Evolutionary conservation across 2,113 vertebrate species (phyloP), one percentile per base, ranked within the genome.

Genomic region (Jacana jacana): DNA sequence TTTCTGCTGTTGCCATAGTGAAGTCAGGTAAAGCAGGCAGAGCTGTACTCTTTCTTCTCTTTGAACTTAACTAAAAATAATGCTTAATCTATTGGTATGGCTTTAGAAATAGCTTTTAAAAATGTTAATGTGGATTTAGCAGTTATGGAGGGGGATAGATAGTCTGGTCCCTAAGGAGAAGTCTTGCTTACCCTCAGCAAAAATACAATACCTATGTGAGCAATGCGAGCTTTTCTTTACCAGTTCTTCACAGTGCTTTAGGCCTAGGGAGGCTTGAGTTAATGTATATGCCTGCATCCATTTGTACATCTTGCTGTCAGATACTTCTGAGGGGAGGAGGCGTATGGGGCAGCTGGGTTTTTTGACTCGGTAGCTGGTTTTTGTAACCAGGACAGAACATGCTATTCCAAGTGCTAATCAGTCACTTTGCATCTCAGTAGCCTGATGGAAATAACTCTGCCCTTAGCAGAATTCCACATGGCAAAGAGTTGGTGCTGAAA

Each of bases 41-140:
- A 94, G 84, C 95, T 88, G 52, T 37, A 48, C 78, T 94, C 39
- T 76, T 88, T 79, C 66, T 96, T 94, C 91, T 86, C 81, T 97
- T 93, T 96, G 95, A 95, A 97, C 78, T 96, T 89, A 65, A 85
- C 81, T 94, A 95, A 97, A 97, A 97, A 93, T 97, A 97, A 96
- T 95, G 70, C 48, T 90, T 96, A 96, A 94, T 97, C 95, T 97
- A 92, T 83, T 93, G 95, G 48, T 84, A 57, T 92, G 48, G 91
- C 93, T 95, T 94, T 93, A 93, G 91, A 93, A 96, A 94, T 66
- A 89, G 72, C 85, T 95, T 95, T 95, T 86, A 63, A 81, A 96
- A 95, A 91, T 91, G 89, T 91, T 93, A 95, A 96, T 96, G 85
- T 96, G 91, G 87, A 93, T 95, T 95, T 92, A 94, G 75, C 52